These are phyloP conservation scores for Endotricha flammealis DNA, from an alignment of 2,888 invertebrate species.

Conservation along the genomic window DNA sequence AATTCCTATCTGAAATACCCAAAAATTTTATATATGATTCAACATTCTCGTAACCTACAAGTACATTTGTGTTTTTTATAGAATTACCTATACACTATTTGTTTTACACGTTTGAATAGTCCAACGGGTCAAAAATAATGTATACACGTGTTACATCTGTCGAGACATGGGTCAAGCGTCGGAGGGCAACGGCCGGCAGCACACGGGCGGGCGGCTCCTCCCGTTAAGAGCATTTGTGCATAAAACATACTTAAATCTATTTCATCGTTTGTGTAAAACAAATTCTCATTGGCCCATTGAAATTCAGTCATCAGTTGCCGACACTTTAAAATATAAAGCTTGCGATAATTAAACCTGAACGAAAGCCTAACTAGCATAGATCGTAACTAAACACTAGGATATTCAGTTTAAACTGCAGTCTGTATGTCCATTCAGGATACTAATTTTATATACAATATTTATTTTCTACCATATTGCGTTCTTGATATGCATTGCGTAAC, in stretches of 20 bases:
- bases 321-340: constrained; percentile 67
- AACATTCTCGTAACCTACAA: constrained; percentile 75
- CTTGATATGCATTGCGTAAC: constrained; percentile 79
- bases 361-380: constrained; percentile 73
- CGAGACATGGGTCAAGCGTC: constrained; percentile 40
- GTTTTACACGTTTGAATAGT: constrained; percentile 69
- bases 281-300: constrained; percentile 67
- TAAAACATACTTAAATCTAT: constrained; percentile 56
- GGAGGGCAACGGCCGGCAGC: constrained; percentile 39
- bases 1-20: constrained; percentile 72
- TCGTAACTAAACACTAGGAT: constrained; percentile 72
- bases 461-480: constrained; percentile 78
- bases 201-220: too few relatives aligned
- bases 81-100: constrained; percentile 72
- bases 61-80: constrained; percentile 72
- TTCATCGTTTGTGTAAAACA: constrained; percentile 47
- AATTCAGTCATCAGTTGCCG: constrained; percentile 73
- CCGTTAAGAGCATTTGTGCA: too few relatives aligned
- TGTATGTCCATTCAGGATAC: constrained; percentile 67
- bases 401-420: constrained; percentile 71
- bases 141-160: constrained; percentile 42
- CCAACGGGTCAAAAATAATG: constrained; percentile 63
- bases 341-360: constrained; percentile 67
- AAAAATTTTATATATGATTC: constrained; percentile 64
- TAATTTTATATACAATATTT: constrained; percentile 76